phyloP scores from a whole-genome alignment of 2,888 invertebrate genomes.

The Epinotia bilunana region DNA sequence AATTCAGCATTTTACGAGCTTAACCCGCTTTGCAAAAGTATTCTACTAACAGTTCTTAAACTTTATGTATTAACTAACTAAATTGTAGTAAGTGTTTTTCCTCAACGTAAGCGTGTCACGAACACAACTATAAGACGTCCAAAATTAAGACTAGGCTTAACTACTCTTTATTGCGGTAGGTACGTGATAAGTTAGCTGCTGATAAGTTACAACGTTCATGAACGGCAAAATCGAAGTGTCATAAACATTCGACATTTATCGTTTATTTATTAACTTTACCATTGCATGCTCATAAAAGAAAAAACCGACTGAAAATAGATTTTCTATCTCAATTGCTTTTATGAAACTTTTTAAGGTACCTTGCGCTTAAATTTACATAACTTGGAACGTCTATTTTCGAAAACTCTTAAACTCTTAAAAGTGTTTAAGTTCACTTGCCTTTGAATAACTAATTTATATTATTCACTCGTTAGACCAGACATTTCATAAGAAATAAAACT shows the following conservation, averaged over 20 bases:
- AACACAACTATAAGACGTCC: too few species aligned
- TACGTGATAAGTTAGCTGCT: too few species aligned
- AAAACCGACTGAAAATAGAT: conserved; percentile 3
- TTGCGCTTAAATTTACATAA: conserved; percentile 15
- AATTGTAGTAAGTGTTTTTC: too few species aligned
- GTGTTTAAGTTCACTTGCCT: conserved; percentile 1
- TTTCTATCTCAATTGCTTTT: conserved; percentile 1
- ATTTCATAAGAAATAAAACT: not conserved
- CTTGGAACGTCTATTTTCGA: conserved; percentile 5
- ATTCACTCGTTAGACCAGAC: conserved; percentile 6
- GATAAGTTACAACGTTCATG: too few species aligned
- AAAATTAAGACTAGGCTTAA: too few species aligned
- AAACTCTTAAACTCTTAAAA: conserved; percentile 22
- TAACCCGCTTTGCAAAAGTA: not conserved
- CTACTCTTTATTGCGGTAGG: too few species aligned
- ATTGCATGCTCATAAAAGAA: not conserved
- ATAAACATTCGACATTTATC: too few species aligned
- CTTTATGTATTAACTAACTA: not conserved
- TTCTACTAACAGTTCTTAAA: not conserved
- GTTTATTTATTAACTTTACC: too few species aligned
- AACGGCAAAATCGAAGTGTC: too few species aligned
- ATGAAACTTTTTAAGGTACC: not conserved
- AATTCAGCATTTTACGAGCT: not conserved
- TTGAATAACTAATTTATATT: conserved; percentile 7
- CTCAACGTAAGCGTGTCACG: too few species aligned